Conservation (phyloP, 2,113 vertebrate species). For the Myrmecobius fasciatus region DNA sequence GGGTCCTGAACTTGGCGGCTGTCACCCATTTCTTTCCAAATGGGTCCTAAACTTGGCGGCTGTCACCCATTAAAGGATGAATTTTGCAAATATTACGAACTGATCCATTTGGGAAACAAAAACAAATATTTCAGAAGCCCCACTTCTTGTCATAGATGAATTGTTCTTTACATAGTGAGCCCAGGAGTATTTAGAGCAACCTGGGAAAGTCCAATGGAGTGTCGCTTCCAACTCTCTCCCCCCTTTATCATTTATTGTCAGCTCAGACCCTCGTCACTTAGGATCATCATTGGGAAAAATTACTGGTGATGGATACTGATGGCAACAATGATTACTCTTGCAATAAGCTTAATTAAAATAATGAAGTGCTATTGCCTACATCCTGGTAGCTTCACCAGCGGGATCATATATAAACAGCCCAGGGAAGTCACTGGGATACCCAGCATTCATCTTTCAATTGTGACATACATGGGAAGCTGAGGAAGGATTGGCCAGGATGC, state of each 20-base stretch:
- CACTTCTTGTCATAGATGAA: slow-evolving; percentile 89
- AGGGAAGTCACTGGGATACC: slow-evolving; percentile 77
- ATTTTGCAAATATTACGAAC: slow-evolving; percentile 80
- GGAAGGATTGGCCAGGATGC: slow-evolving; percentile 64
- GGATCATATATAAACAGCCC: slow-evolving; percentile 84
- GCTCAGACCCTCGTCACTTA: slow-evolving; percentile 82
- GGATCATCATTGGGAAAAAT: slow-evolving; percentile 85
- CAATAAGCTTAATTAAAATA: slow-evolving; percentile 97
- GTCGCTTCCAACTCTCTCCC: slow-evolving; percentile 81
- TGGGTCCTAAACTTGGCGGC: slow-evolving; percentile 58
- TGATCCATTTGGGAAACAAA: slow-evolving; percentile 83
- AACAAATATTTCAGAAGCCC: slow-evolving; percentile 81
- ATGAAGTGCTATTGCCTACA: slow-evolving; percentile 87
- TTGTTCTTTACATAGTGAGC: slow-evolving; percentile 83
- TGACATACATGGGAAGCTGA: slow-evolving; percentile 78
- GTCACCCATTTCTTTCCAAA: slow-evolving; percentile 78
- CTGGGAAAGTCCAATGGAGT: slow-evolving; percentile 82
- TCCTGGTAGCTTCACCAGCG: slow-evolving; percentile 79
- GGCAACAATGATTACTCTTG: slow-evolving; percentile 94
- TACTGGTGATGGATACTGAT: slow-evolving; percentile 91
- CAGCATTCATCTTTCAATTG: slow-evolving; percentile 87
- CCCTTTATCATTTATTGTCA: slow-evolving; percentile 90
- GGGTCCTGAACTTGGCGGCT: slow-evolving; percentile 63
- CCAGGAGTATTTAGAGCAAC: slow-evolving; percentile 86
- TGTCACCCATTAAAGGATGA: slow-evolving; percentile 80